Conservation (phyloP, 2,888 invertebrate species). For the Caenorhabditis macrosperma region DNA sequence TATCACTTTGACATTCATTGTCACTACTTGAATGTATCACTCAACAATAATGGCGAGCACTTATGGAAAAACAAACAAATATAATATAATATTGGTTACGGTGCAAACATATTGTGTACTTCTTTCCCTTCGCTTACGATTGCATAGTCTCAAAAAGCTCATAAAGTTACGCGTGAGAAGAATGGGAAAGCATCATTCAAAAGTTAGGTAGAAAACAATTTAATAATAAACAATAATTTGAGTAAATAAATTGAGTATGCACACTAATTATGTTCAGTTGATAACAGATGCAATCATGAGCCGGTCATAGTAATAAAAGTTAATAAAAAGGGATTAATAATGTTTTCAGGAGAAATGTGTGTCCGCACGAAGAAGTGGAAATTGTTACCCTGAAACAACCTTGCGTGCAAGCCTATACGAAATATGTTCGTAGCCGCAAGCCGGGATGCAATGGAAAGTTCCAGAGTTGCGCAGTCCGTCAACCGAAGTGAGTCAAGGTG, state of each 20-base stretch:
- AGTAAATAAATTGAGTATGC: background rate
- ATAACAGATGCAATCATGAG: background rate
- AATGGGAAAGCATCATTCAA: background rate
- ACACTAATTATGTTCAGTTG: background rate
- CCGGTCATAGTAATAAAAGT: background rate
- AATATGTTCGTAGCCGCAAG: conserved; percentile 82
- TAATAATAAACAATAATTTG: background rate
- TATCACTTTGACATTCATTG: background rate
- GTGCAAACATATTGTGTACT: conserved; percentile 8
- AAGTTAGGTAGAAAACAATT: background rate
- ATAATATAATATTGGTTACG: conserved; percentile 44
- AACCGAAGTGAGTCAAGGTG: conserved; percentile 81
- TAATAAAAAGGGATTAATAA: background rate
- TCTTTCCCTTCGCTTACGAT: conserved; percentile 3
- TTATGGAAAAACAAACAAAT: conserved; percentile 44
- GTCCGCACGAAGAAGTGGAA: conserved; percentile 82
- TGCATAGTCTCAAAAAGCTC: conserved; percentile 15
- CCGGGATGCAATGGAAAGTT: conserved; percentile 82
- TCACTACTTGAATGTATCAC: conserved; percentile 10
- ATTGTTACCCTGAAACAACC: conserved; percentile 82
- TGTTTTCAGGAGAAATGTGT: conserved; percentile 82
- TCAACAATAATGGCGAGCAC: conserved; percentile 15
- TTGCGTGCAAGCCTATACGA: conserved; percentile 82
- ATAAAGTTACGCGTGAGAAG: conserved; percentile 1
- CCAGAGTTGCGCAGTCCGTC: conserved; percentile 81